phyloP scores from a whole-genome alignment of 2,888 invertebrate species.

The Lasioglossum leucozonium region DNA sequence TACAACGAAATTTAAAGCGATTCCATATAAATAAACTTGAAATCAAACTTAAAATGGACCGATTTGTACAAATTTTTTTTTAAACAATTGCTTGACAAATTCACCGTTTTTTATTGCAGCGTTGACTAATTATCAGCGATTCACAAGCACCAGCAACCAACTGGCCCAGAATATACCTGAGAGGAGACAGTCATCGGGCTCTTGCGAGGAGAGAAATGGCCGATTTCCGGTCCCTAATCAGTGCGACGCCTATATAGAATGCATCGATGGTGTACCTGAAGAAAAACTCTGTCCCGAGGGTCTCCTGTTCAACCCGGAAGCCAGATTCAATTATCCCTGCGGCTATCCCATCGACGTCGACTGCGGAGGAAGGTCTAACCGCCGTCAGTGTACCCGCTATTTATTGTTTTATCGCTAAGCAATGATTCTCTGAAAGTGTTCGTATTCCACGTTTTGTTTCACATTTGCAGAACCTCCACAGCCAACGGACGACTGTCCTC shows the following conservation, averaged over 20 bases:
- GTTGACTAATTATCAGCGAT: constrained; percentile 58
- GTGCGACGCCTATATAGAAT: constrained; percentile 91
- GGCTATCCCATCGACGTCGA: constrained; percentile 93
- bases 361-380: constrained; percentile 89
- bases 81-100: not conserved
- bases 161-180: constrained; percentile 32
- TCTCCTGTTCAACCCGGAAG: constrained; percentile 90
- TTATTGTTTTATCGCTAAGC: not conserved
- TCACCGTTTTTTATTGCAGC: constrained; percentile 51
- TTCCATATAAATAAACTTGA: not conserved
- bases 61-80: no score
- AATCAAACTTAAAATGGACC: no score
- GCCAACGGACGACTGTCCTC: constrained; percentile 92
- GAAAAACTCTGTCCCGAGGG: constrained; percentile 94
- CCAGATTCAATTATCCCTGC: constrained; percentile 90
- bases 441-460: not conserved
- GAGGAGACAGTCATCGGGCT: constrained; percentile 56
- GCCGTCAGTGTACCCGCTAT: constrained; percentile 75
- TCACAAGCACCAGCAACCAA: constrained; percentile 44
- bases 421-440: not conserved
- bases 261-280: constrained; percentile 90
- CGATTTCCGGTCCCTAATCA: constrained; percentile 89
- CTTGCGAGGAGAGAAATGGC: constrained; percentile 89
- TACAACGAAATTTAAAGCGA: not conserved
- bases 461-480: constrained; percentile 88